Evolutionary conservation across 2,888 invertebrate genomes (phyloP).

Genomic region (Lithophane semibrunnea): DNA sequence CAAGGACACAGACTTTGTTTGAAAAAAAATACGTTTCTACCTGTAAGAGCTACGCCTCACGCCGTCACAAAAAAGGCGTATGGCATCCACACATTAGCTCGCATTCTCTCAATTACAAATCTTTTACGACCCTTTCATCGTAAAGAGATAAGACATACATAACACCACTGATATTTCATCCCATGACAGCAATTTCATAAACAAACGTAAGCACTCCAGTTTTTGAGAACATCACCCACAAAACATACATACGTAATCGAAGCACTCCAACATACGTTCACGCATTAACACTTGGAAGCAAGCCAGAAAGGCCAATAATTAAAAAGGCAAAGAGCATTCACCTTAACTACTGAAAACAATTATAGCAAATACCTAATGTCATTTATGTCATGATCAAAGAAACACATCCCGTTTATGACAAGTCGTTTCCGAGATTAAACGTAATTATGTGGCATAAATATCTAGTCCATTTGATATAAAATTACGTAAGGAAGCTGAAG

Average conservation of each 20-base stretch:
- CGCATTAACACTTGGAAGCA: conserved; percentile 61
- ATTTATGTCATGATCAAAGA: conserved; percentile 46
- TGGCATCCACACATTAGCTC: neutral
- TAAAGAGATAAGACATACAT: conserved; percentile 12
- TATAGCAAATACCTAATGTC: conserved; percentile 50
- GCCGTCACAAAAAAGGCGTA: neutral
- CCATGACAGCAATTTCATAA: conserved; percentile 41
- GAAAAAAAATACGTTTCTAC: neutral
- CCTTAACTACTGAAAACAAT: conserved; percentile 46
- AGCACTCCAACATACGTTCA: conserved; percentile 41
- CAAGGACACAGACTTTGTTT: neutral
- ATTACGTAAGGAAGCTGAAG: conserved; percentile 20
- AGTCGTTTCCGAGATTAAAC: conserved; percentile 24
- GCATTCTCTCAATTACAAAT: conserved; percentile 25
- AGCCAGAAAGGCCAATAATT: conserved; percentile 58
- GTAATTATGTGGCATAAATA: conserved; percentile 35
- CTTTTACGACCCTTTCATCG: conserved; percentile 14
- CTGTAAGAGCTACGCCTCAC: neutral
- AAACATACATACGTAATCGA: conserved; percentile 26
- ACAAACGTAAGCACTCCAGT: conserved; percentile 45
- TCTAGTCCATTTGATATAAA: conserved; percentile 27
- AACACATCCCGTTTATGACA: conserved; percentile 14
- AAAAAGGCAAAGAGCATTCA: conserved; percentile 64
- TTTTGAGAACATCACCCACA: conserved; percentile 51
- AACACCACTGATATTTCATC: conserved; percentile 36